A percentile compares a stretch with the other conserved stretches of the same genome.
Conservation (phyloP, 2,113 vertebrate genomes). For the Fukomys damarensis region DNA sequence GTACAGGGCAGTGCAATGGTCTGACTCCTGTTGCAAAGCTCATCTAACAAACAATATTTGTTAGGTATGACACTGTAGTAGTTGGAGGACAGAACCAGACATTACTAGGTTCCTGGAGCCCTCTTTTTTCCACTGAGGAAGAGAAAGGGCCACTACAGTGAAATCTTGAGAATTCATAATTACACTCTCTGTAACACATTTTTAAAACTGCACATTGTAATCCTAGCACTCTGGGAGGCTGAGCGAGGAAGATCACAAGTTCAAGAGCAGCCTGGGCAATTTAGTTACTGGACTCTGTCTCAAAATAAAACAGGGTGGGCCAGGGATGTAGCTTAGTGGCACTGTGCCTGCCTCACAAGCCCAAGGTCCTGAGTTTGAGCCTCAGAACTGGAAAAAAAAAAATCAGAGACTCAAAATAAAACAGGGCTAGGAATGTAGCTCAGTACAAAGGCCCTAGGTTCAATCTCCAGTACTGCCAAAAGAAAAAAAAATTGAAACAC, state of each 20-base stretch:
- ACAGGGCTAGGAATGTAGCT: no score
- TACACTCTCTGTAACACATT: background rate
- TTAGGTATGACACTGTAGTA: background rate
- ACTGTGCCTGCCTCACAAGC: no score
- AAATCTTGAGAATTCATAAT: background rate
- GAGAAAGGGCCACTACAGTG: background rate
- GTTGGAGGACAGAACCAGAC: background rate
- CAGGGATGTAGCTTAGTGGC: background rate
- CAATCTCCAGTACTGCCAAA: no score
- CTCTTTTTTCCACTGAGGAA: fast-evolving
- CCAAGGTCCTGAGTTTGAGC: background rate
- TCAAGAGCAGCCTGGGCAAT: background rate
- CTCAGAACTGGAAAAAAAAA: background rate
- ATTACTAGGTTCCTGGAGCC: background rate
- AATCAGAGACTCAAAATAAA: no score
- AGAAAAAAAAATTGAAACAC: background rate
- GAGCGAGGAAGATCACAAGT: background rate
- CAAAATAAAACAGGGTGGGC: background rate
- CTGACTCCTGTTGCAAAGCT: background rate
- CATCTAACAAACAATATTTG: background rate
- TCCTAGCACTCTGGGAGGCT: background rate
- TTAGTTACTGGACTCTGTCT: background rate
- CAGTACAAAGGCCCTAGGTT: no score
- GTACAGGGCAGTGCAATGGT: fast-evolving
- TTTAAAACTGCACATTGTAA: background rate